phyloP scores from a whole-genome alignment of 1,140 invertebrate genomes.

The Probaryconus sp. region DNA sequence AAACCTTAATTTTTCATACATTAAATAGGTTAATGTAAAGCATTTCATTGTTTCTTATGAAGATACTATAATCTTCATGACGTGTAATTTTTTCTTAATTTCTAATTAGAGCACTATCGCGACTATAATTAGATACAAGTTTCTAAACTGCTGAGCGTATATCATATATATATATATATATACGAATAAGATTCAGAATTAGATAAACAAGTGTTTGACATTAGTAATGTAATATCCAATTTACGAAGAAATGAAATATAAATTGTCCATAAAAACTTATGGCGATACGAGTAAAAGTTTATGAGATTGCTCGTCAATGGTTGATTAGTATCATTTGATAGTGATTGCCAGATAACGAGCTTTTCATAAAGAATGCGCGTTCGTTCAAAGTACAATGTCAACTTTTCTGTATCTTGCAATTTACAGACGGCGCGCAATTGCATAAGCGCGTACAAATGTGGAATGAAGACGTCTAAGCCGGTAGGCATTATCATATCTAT shows the following conservation, averaged over 20 bases:
- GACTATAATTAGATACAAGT: too few species aligned
- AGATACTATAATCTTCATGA: neutral
- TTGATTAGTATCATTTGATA: slow-evolving; percentile 48
- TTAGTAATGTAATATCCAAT: slow-evolving; percentile 9
- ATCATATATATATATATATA: too few species aligned
- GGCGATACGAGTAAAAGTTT: slow-evolving; percentile 17
- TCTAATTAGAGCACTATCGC: slow-evolving; percentile 21
- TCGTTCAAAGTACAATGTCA: slow-evolving; percentile 53
- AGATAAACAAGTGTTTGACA: too few species aligned
- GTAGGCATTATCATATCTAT: slow-evolving; percentile 33
- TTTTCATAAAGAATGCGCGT: slow-evolving; percentile 36
- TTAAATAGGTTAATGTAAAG: too few species aligned
- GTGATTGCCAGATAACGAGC: slow-evolving; percentile 31
- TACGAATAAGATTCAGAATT: too few species aligned
- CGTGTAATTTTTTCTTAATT: slow-evolving; percentile 9
- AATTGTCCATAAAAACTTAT: slow-evolving; percentile 5
- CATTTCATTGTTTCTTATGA: too few species aligned
- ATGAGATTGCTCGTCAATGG: neutral
- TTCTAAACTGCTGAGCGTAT: too few species aligned
- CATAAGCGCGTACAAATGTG: slow-evolving; percentile 51
- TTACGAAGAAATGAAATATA: slow-evolving; percentile 4
- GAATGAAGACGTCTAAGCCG: slow-evolving; percentile 45
- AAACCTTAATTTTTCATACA: too few species aligned
- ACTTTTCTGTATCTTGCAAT: slow-evolving; percentile 37
- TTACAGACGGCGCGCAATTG: slow-evolving; percentile 30